A percentile compares a stretch with the other conserved stretches of the same genome.
phyloP scores from a whole-genome alignment of 2,113 vertebrate genomes.

The Catharus bicknelli region DNA sequence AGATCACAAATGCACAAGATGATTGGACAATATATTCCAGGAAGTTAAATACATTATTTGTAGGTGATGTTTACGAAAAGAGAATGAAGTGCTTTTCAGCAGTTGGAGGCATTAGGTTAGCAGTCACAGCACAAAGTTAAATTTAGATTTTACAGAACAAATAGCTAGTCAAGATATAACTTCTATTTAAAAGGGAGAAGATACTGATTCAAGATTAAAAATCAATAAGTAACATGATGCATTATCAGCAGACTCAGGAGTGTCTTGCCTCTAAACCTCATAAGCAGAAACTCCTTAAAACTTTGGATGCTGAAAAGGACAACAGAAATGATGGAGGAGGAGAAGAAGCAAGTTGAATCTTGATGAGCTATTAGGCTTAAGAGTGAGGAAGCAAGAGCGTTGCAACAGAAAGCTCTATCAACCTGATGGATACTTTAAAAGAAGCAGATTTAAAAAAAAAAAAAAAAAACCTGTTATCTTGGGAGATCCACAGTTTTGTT shows the following conservation, averaged over 20 bases:
- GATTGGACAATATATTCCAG: neutral
- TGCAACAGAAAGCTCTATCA: constrained; percentile 11
- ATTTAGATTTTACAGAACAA: neutral
- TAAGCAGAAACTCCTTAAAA: neutral
- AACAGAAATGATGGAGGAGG: neutral
- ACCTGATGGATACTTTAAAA: neutral
- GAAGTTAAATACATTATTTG: constrained; percentile 31
- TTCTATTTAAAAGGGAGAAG: neutral
- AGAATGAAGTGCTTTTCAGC: constrained; percentile 10
- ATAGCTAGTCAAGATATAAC: neutral
- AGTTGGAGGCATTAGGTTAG: constrained; percentile 9
- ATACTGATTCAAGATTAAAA: neutral
- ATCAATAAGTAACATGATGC: neutral
- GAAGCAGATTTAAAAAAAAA: neutral
- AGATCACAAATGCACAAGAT: neutral
- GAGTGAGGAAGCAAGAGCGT: neutral
- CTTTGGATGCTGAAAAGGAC: neutral
- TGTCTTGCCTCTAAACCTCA: neutral
- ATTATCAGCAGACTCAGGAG: neutral
- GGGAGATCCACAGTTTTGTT: constrained; percentile 6
- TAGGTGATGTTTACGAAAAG: neutral
- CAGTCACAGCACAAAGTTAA: neutral
- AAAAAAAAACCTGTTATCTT: neutral
- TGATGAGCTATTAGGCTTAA: neutral
- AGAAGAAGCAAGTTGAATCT: neutral